A percentile compares a stretch with the other conserved stretches of the same genome.
These are phyloP conservation scores for Pontoporia blainvillei DNA, from an alignment of 2,113 vertebrate genomes.

Conservation along the genomic window DNA sequence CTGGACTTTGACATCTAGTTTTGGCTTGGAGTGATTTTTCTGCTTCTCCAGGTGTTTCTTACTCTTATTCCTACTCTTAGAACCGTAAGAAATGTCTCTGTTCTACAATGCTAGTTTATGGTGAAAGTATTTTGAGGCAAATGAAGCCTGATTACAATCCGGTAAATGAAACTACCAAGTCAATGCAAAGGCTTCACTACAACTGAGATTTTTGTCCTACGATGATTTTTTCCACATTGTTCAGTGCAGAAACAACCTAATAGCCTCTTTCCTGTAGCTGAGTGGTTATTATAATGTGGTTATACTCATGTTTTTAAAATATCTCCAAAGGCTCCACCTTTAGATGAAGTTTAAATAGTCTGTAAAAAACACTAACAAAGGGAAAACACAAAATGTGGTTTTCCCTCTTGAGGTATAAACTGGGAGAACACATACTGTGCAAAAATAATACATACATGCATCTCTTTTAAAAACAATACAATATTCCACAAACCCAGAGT, in stretches of 20 bases:
- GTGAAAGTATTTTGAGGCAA: neutral
- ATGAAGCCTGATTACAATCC: neutral
- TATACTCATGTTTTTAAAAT: conserved; percentile 12
- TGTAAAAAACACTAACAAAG: neutral
- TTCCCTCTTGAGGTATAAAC: conserved; percentile 13
- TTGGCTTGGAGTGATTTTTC: neutral
- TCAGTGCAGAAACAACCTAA: neutral
- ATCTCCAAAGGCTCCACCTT: neutral
- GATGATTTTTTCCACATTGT: neutral
- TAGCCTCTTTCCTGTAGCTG: neutral
- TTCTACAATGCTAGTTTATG: conserved; percentile 29
- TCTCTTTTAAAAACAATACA: conserved; percentile 11
- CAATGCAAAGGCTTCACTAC: neutral
- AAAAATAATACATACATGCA: neutral
- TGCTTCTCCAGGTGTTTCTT: neutral
- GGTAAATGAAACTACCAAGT: conserved; percentile 44
- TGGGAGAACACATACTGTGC: rapidly evolving
- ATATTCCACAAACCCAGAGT: neutral
- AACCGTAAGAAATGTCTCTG: neutral
- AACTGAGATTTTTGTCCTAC: conserved; percentile 45
- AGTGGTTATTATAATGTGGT: neutral
- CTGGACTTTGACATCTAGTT: neutral
- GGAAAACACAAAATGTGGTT: neutral
- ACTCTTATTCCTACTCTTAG: neutral
- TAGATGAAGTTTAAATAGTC: neutral